Evolutionary conservation across 1,140 invertebrate species (phyloP), one percentile per base, ranked within the genome.

Genomic region (Lepidotrigona ventralis): DNA sequence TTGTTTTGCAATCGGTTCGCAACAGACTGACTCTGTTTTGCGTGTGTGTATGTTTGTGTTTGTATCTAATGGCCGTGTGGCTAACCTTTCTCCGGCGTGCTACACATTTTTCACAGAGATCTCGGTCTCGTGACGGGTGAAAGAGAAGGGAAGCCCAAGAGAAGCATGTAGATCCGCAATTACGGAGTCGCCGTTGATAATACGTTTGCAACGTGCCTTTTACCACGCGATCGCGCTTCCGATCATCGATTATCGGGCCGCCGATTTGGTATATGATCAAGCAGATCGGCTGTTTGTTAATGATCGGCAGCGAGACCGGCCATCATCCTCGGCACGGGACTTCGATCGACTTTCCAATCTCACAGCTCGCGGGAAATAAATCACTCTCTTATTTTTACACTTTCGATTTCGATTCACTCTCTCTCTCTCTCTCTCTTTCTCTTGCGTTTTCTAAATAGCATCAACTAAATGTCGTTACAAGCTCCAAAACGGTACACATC

Each of bases 41-140:
- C 9, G 39, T 46, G 39, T 46, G 39, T 46, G 39, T 39, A 0
- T 46, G 39, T 46, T 23, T 74, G 56, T 63, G 77, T 46, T 21
- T 74, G 56, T 63, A 73, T 79, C 66, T 64, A 88, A 80, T n/a
- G 72, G 54, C 71, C 63, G 68, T 70, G 70, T 74, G 70, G 81
- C 66, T 85, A 89, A 89, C 87, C 88, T 89, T 89, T 89, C 88
- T 89, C 88, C 87, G 53, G 85, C 78, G 79, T 86, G 85, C 85
- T 85, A 81, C 73, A 74, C 70, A 89, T 87, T 89, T 89, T 89
- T 89, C 74, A 73, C 68, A n/a, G 70, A 39, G 79, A 81, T 79
- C 33, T 33, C 66, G 71, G 86, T 86, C 84, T 86, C 87, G 85
- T 88, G 88, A 87, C 81, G 64, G 70, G 70, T 70, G 85, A 89